phyloP scores from a whole-genome alignment of 64 coral and sea anemone genomes.

The Pocillopora verrucosa region DNA sequence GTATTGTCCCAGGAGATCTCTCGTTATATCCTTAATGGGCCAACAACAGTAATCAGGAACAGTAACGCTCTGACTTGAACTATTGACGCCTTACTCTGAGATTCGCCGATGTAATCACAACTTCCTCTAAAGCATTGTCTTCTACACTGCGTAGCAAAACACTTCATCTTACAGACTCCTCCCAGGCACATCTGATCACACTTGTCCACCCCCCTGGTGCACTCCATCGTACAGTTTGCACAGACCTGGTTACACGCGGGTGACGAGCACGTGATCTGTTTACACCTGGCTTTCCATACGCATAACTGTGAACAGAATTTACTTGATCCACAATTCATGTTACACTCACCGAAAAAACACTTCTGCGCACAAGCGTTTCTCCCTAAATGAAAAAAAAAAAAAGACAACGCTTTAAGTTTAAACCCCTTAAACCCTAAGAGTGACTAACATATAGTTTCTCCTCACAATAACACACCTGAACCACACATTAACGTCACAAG shows the following conservation, averaged over 20 bases:
- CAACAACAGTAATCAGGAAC: neutral
- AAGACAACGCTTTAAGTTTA: neutral
- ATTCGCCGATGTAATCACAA: conserved; percentile 6
- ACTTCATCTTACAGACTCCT: conserved; percentile 56
- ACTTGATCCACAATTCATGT: conserved; percentile 46
- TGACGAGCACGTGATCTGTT: conserved; percentile 34
- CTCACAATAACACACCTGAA: too few species aligned
- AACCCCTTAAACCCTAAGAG: neutral
- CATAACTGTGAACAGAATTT: conserved; percentile 58
- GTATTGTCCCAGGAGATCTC: too few species aligned
- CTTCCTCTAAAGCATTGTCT: conserved; percentile 28
- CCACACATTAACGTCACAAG: too few species aligned
- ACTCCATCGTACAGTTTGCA: conserved; percentile 63
- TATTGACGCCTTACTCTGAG: neutral
- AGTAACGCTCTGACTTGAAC: neutral
- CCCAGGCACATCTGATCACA: conserved; percentile 61
- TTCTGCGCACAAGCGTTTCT: conserved; percentile 44
- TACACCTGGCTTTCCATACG: conserved; percentile 42
- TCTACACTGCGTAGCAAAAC: conserved; percentile 41
- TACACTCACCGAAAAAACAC: conserved; percentile 56
- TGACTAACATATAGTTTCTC: neutral
- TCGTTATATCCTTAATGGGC: neutral
- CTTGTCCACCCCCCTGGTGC: neutral
- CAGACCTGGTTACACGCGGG: conserved; percentile 50
- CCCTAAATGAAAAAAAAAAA: neutral